Evolutionary conservation across 2,888 invertebrate species (phyloP), one percentile per base, ranked within the genome.

Genomic region (Oscheius sp.): DNA sequence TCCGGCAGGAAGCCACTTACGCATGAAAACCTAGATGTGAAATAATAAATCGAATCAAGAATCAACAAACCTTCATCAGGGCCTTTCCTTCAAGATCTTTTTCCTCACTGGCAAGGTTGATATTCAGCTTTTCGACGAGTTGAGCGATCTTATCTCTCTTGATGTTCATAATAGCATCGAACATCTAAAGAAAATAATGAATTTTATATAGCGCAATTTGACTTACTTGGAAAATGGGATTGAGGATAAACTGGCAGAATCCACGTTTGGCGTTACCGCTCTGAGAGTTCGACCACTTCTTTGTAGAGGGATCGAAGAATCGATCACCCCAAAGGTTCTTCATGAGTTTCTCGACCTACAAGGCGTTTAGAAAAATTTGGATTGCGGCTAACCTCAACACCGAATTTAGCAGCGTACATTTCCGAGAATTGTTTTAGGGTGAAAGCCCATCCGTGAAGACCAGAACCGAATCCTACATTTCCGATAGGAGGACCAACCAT

Each of bases 401-500:
- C 96, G 92, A 99, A 99, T 91, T 98, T 99, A 89, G 94, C 94
- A 43, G 96, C 94, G 89, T 99, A 99, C 94, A 99, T 95, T 91
- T 98, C 97, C 61, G 98, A 92, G 91, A 99, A 99, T 92, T 99
- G 98, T 91, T 99, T 99, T 83, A 99, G 92, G 79, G 99, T 99
- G 91, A 99, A 99, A 66, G 98, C 99, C 99, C 99, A 99, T 81
- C 99, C 98, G 90, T 99, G 99, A 79, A 99, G 94, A 88, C 99
- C 99, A 29, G 98, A 97, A 78, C 99, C 99, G 90, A 99, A 99
- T 89, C 99, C 99, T 78, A 99, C 99, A 78, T 96, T 98, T 86
- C 99, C 99, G 91, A 94, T 95, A 91, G 95, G 94, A 85, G 99
- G 98, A 90, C 97, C 96, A 85, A 94, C 97, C 89, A 95, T 93